phyloP scores from a whole-genome alignment of 2,888 invertebrate species.

The Muscina levida region DNA sequence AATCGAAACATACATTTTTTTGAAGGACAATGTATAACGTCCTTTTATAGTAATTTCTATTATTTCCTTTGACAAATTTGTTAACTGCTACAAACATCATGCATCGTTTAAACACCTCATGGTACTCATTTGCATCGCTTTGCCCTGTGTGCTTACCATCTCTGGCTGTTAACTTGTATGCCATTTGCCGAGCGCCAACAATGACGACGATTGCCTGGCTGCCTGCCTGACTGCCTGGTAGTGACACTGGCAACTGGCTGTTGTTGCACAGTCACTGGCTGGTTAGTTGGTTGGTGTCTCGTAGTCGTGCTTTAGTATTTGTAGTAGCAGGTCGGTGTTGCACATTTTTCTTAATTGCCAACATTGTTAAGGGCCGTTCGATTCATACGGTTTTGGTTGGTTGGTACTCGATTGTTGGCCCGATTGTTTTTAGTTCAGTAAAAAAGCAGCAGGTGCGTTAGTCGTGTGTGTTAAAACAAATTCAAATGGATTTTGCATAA shows the following conservation, averaged over 20 bases:
- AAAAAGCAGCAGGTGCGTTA: constrained; percentile 53
- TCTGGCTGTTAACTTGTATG: no score
- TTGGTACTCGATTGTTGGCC: constrained; percentile 36
- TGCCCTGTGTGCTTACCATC: no score
- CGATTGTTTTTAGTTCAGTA: constrained; percentile 47
- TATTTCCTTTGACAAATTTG: no score
- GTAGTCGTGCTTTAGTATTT: constrained; percentile 52
- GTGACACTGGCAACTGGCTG: constrained; percentile 23
- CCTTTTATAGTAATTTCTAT: no score
- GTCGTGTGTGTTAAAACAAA: constrained; percentile 18
- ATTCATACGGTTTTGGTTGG: constrained; percentile 11
- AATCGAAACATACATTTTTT: no score
- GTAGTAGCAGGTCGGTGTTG: constrained; percentile 48
- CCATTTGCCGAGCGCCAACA: neutral
- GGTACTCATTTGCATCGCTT: no score
- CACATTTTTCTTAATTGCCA: constrained; percentile 46
- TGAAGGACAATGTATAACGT: no score
- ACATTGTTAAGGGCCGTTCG: constrained; percentile 45
- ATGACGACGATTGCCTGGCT: neutral
- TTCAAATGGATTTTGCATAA: constrained; percentile 7
- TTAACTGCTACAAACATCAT: no score
- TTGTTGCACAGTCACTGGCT: constrained; percentile 16
- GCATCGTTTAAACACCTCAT: no score
- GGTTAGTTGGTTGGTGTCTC: neutral
- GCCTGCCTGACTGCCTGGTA: neutral